phyloP scores from a whole-genome alignment of 2,113 vertebrate species.

The Peucedramus taeniatus region DNA sequence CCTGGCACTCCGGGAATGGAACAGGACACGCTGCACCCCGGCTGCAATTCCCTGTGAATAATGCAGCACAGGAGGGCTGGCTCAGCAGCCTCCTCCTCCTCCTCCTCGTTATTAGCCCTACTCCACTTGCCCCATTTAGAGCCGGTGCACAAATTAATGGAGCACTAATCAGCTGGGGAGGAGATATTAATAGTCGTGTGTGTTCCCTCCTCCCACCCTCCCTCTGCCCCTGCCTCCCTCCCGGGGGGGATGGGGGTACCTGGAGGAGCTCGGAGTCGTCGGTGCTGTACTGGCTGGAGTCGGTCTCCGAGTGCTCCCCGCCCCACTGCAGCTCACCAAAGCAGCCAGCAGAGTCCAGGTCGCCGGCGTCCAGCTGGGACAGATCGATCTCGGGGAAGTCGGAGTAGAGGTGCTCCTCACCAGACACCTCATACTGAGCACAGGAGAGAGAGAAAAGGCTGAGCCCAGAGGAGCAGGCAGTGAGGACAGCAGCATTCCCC shows the following conservation, averaged over 20 bases:
- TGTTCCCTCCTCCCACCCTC: background rate
- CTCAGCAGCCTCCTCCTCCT: conserved; percentile 20
- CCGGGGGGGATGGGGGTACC: conserved; percentile 63
- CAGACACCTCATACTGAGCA: conserved; percentile 82
- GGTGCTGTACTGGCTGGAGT: conserved; percentile 87
- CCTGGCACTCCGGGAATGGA: background rate
- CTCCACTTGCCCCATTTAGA: conserved; percentile 58
- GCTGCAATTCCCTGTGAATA: background rate
- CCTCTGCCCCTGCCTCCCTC: background rate
- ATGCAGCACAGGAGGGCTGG: background rate
- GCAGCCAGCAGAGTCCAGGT: conserved; percentile 92
- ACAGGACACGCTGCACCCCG: background rate
- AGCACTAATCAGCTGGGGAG: conserved; percentile 70
- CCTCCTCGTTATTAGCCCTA: conserved; percentile 48
- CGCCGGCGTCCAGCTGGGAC: conserved; percentile 91
- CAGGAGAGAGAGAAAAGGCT: conserved; percentile 10
- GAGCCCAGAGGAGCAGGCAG: background rate
- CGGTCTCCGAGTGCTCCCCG: conserved; percentile 78
- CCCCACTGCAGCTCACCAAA: conserved; percentile 93
- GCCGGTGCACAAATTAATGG: conserved; percentile 68
- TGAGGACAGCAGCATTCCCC: background rate
- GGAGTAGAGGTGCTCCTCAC: conserved; percentile 88
- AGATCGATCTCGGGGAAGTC: conserved; percentile 97
- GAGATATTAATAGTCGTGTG: conserved; percentile 72
- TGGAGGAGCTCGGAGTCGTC: conserved; percentile 89